Conservation (phyloP, 2,888 invertebrate species). For the Eucriotettix oculatus region DNA sequence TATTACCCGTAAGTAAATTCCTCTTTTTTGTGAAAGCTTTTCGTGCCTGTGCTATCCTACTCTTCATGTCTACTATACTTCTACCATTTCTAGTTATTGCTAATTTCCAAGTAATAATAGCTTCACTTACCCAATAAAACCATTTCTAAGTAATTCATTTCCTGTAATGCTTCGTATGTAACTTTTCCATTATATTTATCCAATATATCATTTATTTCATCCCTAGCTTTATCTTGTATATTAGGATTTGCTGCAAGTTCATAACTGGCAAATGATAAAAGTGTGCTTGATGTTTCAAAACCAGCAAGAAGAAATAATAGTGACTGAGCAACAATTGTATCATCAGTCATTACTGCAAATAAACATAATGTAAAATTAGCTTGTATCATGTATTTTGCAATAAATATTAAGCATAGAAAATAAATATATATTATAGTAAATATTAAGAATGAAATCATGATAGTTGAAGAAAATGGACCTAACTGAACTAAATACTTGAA, state of each 20-base stretch:
- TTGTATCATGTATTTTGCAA: background rate
- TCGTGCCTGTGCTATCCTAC: too few relatives aligned
- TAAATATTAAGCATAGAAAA: too few relatives aligned
- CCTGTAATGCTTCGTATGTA: slow-evolving; percentile 19
- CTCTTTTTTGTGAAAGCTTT: too few relatives aligned
- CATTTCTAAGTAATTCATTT: slow-evolving; percentile 22
- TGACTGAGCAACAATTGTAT: slow-evolving; percentile 37
- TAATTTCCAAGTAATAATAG: too few relatives aligned
- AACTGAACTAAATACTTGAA: too few relatives aligned
- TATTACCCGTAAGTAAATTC: too few relatives aligned
- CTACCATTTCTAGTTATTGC: too few relatives aligned
- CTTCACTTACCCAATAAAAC: slow-evolving; percentile 18
- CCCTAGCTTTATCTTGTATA: slow-evolving; percentile 29
- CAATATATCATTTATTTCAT: slow-evolving; percentile 27
- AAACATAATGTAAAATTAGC: background rate
- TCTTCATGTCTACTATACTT: too few relatives aligned
- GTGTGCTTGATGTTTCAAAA: slow-evolving; percentile 40
- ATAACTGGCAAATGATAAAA: slow-evolving; percentile 36
- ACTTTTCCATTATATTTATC: slow-evolving; percentile 22
- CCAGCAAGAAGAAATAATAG: slow-evolving; percentile 41
- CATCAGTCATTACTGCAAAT: slow-evolving; percentile 31
- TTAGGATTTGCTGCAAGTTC: slow-evolving; percentile 32
- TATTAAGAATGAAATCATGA: background rate
- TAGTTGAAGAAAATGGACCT: background rate
- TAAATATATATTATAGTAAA: background rate